Percentiles rank a stretch among this genome's conserved stretches.
Conservation (phyloP, 2,888 invertebrate species). For the Synanthedon vespiformis region DNA sequence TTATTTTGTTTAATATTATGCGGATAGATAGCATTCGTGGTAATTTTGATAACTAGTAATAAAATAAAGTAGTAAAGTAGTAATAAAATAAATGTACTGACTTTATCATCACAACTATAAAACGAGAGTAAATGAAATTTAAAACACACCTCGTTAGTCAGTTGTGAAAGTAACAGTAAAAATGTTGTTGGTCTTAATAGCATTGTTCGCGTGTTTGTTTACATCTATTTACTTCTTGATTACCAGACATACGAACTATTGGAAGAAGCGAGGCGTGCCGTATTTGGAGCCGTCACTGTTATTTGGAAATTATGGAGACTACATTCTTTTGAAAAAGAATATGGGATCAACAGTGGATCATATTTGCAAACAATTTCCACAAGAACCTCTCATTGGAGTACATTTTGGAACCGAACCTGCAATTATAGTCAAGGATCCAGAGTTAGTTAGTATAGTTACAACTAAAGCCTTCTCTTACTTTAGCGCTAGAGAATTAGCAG, state of each 20-base stretch:
- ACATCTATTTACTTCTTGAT: not conserved
- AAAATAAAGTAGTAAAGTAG: no score
- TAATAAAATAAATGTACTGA: no score
- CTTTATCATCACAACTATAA: no score
- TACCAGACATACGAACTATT: conserved; percentile 26
- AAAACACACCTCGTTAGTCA: no score
- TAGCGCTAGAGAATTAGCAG: conserved; percentile 11
- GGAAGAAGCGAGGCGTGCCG: conserved; percentile 32
- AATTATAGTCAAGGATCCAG: conserved; percentile 13
- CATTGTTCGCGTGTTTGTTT: no score
- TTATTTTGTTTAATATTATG: no score
- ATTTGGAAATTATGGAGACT: conserved; percentile 10
- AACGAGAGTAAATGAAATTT: no score
- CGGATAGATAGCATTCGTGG: no score
- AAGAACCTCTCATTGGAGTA: conserved; percentile 12
- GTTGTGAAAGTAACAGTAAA: no score
- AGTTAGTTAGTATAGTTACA: conserved; percentile 10
- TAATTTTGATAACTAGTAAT: no score
- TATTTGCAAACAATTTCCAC: conserved; percentile 11
- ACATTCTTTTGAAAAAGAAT: conserved; percentile 7
- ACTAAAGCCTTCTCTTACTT: conserved; percentile 16
- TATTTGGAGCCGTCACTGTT: conserved; percentile 17
- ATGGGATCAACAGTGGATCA: conserved; percentile 6
- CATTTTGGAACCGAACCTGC: conserved; percentile 14
- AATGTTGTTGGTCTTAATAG: no score